Percentiles rank a stretch among this genome's conserved stretches.
These are phyloP conservation scores for Arrhamphus sclerolepis DNA, from an alignment of 2,797 vertebrate genomes.

Conservation along the genomic window DNA sequence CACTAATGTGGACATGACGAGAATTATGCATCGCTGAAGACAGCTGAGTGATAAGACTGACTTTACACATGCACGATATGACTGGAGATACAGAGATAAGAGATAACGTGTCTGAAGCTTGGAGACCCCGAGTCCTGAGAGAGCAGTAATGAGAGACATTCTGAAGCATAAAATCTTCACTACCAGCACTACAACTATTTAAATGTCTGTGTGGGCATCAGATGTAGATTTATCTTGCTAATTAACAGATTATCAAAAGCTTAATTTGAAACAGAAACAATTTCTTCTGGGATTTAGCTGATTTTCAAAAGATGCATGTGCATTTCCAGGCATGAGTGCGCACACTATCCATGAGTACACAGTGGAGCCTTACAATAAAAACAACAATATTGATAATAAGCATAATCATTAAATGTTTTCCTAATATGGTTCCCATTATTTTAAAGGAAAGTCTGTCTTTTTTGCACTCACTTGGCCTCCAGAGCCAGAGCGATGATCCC, in stretches of 20 bases:
- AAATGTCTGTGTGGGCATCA: conserved; percentile 48
- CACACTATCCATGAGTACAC: neutral
- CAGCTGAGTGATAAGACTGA: conserved; percentile 42
- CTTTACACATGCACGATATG: conserved; percentile 37
- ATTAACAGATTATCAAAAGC: conserved; percentile 71
- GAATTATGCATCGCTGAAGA: conserved; percentile 29
- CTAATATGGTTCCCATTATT: neutral
- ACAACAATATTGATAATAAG: neutral
- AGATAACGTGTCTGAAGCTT: conserved; percentile 34
- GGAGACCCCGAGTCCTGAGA: conserved; percentile 29
- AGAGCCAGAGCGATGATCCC: conserved; percentile 95
- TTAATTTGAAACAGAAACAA: conserved; percentile 53
- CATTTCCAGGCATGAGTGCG: neutral
- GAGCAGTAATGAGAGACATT: conserved; percentile 47
- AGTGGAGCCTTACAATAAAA: conserved; percentile 1
- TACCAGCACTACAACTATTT: conserved; percentile 47
- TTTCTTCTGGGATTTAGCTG: conserved; percentile 52
- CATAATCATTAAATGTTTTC: neutral
- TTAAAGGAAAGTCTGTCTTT: neutral
- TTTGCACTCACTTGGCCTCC: conserved; percentile 83
- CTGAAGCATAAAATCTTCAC: conserved; percentile 21
- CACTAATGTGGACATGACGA: conserved; percentile 38
- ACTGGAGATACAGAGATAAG: conserved; percentile 34
- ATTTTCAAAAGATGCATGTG: conserved; percentile 19
- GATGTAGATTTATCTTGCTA: conserved; percentile 63